A percentile compares a stretch with the other conserved stretches of the same genome.
Conservation (phyloP, 2,888 invertebrate genomes). For the Onchidella celtica region DNA sequence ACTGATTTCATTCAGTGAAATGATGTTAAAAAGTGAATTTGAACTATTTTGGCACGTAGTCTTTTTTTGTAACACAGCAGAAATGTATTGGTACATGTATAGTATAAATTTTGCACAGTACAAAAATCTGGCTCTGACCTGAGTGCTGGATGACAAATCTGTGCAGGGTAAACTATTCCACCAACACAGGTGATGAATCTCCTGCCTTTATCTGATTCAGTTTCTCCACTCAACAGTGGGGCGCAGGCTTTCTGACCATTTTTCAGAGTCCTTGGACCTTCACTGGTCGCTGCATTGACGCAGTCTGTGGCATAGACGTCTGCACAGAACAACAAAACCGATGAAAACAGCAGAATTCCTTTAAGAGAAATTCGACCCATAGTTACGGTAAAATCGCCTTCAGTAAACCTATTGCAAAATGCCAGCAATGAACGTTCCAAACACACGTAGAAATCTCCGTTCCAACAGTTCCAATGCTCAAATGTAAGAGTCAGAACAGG, state of each 20-base stretch:
- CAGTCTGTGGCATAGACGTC: background rate
- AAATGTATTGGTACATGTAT: background rate
- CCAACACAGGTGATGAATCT: conserved; percentile 12
- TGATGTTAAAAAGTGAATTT: too few species aligned
- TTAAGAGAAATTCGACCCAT: too few species aligned
- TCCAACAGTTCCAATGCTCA: too few species aligned
- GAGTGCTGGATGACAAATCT: background rate
- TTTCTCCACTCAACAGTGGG: background rate
- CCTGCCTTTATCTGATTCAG: background rate
- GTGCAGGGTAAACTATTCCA: conserved; percentile 4
- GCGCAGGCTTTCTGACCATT: conserved; percentile 25
- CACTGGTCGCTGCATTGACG: background rate
- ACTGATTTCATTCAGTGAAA: too few species aligned
- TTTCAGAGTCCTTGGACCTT: conserved; percentile 5
- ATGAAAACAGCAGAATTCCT: too few species aligned
- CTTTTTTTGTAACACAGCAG: too few species aligned
- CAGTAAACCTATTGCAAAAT: too few species aligned
- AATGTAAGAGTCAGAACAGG: too few species aligned
- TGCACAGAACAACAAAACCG: background rate
- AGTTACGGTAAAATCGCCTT: too few species aligned
- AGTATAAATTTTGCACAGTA: background rate
- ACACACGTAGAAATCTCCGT: too few species aligned
- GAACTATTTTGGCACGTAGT: too few species aligned
- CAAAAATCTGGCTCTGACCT: background rate
- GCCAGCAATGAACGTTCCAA: too few species aligned